Base-by-base conservation (phyloP, 2,113 vertebrate genomes). In the Otis tarda region DNA sequence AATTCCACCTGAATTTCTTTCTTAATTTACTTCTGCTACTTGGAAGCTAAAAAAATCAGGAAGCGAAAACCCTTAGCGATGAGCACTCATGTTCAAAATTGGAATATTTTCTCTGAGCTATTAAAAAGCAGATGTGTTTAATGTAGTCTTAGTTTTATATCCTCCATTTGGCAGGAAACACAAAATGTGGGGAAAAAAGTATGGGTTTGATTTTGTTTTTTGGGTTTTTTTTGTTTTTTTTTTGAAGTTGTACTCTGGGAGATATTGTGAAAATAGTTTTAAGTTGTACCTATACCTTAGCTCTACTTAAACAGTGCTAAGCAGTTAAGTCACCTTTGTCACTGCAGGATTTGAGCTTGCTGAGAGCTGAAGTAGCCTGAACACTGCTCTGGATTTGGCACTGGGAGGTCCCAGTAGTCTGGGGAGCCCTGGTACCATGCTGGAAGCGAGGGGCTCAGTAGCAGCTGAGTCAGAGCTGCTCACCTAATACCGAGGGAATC, bases 381-480 rank as follows among this genome's bases (percentile, higher is more conserved):
- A 78, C 65, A 27, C 49, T 45, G 45, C 47, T 67, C 22, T 68
- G 73, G 52, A 4, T 96, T 70, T 84, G 74, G 17, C 18, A 20
- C 41, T 3, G 0, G 2, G 1, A 59, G 50, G 9, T 60, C 37
- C 45, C 83, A 56, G 84, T 0, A 8, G 18, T 33, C 14, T 5
- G 3, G 63, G 43, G 56, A 49, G 3, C 20, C 4, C 45, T 21
- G 21, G 23, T 67, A 4, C 64, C 21, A 2, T 22, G 16, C 55
- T 28, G 28, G 37, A 31, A 65, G 31, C 10, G 5, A 70, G 37
- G 35, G 59, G 31, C 63, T 87, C 64, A 25, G 24, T 2, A 49
- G 45, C 70, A 56, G 60, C 24, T 43, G 52, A 13, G 55, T 47
- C 47, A 25, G 83, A 75, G 56, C 79, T 57, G 52, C 65, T 78